Evolutionary conservation across 1,140 invertebrate genomes (phyloP).

Genomic region (Babylonia areolata): DNA sequence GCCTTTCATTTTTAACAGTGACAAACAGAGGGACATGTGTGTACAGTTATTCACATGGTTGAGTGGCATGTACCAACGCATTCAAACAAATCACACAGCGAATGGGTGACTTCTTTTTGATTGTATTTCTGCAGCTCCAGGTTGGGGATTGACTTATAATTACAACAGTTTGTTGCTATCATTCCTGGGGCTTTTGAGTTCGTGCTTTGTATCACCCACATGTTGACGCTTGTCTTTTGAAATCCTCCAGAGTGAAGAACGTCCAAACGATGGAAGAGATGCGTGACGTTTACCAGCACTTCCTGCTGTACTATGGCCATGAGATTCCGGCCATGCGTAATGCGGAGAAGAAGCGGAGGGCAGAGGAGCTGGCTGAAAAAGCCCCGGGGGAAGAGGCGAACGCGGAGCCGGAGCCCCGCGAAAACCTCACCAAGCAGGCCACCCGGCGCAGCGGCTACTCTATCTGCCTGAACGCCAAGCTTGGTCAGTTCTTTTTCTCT

Average conservation of each 20-base stretch:
- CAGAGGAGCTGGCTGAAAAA: conserved; percentile 57
- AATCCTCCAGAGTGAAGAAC: conserved; percentile 76
- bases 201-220: no score
- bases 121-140: no score
- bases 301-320: conserved; percentile 92
- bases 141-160: no score
- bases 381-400: conserved; percentile 76
- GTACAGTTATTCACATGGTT: no score
- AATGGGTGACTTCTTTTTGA: no score
- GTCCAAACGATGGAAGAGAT: conserved; percentile 94
- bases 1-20: no score
- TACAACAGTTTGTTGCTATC: no score
- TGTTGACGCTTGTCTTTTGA: no score
- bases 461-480: conserved; percentile 88
- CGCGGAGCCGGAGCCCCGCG: conserved; percentile 75
- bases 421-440: conserved; percentile 85
- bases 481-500: conserved; percentile 83
- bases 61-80: no score
- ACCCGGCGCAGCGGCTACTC: conserved; percentile 90
- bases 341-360: conserved; percentile 77
- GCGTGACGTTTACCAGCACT: conserved; percentile 94
- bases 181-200: no score
- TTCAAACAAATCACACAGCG: no score
- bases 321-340: conserved; percentile 92
- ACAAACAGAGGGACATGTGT: no score